These are phyloP conservation scores for Heliocidaris tuberculata DNA, from an alignment of 35 echinoderm and acorn worm genomes.

Conservation along the genomic window DNA sequence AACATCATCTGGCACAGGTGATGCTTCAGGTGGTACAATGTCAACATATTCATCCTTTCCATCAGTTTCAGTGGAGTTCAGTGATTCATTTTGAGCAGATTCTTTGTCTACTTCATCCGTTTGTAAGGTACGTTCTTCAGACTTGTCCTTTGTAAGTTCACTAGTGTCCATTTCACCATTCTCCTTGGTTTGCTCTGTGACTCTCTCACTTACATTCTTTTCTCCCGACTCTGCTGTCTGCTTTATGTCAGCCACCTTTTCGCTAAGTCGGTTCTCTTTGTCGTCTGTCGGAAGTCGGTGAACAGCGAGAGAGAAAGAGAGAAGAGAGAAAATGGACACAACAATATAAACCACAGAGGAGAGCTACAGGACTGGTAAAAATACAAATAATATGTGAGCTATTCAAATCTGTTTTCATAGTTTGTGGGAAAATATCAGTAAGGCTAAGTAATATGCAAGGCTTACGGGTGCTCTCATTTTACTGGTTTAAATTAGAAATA, in stretches of 20 bases:
- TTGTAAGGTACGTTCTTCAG: neutral
- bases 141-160: neutral
- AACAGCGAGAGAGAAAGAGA: too few species aligned
- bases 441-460: too few species aligned
- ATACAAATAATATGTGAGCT: too few species aligned
- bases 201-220: neutral
- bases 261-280: conserved; percentile 24
- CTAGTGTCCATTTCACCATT: conserved; percentile 44
- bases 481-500: too few species aligned
- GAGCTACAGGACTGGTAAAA: neutral
- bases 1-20: conserved; percentile 10
- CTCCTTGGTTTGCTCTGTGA: neutral
- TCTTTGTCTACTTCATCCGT: conserved; percentile 8
- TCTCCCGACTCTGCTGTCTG: neutral
- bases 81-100: neutral
- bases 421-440: too few species aligned
- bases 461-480: too few species aligned
- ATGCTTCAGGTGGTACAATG: neutral
- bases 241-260: neutral
- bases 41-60: conserved; percentile 16
- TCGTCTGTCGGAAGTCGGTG: neutral
- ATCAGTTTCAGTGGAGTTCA: neutral
- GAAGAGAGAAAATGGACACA: neutral
- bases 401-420: too few species aligned
- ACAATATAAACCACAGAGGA: neutral